Conservation (phyloP, 2,113 vertebrate genomes). For the Myiagra hebetior region DNA sequence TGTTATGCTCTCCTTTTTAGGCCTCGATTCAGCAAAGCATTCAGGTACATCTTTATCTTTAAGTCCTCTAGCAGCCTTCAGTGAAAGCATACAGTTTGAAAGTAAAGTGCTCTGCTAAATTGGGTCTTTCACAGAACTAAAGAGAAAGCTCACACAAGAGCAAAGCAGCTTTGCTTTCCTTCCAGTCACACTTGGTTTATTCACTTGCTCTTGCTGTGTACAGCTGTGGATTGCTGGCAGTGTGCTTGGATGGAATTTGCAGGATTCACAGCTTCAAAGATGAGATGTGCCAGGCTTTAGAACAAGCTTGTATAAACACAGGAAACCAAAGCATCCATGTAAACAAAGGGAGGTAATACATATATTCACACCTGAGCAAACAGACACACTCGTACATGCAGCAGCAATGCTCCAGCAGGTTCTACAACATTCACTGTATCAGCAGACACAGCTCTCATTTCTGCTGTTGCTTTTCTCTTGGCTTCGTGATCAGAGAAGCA, state of each 20-base stretch:
- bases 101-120: constrained; percentile 37
- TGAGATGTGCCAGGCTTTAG: constrained; percentile 1
- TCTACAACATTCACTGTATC: neutral
- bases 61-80: neutral
- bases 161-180: constrained; percentile 41
- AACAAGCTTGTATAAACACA: constrained; percentile 26
- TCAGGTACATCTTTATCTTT: constrained; percentile 28
- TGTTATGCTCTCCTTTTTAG: neutral
- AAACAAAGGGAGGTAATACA: constrained; percentile 12
- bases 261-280: constrained; percentile 48
- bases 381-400: neutral
- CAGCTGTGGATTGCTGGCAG: constrained; percentile 45
- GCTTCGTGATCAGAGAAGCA: neutral
- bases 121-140: constrained; percentile 26
- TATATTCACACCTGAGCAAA: constrained; percentile 27
- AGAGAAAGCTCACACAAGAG: constrained; percentile 3
- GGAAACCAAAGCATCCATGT: constrained; percentile 14
- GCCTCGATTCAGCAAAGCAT: neutral
- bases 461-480: neutral
- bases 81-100: constrained; percentile 1
- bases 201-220: constrained; percentile 34
- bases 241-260: constrained; percentile 10
- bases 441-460: neutral
- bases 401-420: neutral
- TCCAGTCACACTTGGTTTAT: constrained; percentile 28